phyloP scores from a whole-genome alignment of 1,140 invertebrate species.

The Colletes gigas region DNA sequence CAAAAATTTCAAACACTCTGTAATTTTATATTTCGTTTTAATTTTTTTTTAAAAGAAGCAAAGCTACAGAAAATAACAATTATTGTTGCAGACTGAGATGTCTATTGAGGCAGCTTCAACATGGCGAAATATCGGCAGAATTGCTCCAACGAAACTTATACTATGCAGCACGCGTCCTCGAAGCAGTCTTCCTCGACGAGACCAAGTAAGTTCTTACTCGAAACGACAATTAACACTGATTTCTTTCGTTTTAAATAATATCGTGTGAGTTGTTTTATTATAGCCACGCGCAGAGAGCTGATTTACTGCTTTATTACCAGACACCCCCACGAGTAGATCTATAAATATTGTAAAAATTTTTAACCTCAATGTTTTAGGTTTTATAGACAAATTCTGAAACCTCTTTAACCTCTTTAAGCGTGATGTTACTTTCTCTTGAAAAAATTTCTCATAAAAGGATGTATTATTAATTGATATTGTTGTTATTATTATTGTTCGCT shows the following conservation, averaged over 20 bases:
- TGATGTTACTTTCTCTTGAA: background rate
- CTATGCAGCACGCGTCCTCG: constrained; percentile 92
- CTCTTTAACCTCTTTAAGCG: background rate
- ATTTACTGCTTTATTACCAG: constrained; percentile 10
- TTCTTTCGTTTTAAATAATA: constrained; percentile 17
- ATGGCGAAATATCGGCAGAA: constrained; percentile 91
- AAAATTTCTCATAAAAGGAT: background rate
- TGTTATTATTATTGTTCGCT: background rate
- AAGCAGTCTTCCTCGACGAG: constrained; percentile 94
- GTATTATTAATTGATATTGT: background rate
- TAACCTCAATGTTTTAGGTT: background rate
- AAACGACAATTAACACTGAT: constrained; percentile 17
- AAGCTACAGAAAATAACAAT: background rate
- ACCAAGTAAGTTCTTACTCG: constrained; percentile 87
- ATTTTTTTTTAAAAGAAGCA: too few species aligned
- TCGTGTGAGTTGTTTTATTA: constrained; percentile 17
- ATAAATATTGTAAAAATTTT: background rate
- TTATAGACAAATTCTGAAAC: background rate
- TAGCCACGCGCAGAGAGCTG: constrained; percentile 17
- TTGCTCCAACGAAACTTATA: constrained; percentile 92
- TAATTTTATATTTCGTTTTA: too few species aligned
- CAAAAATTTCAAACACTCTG: too few species aligned
- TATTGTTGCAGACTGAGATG: constrained; percentile 88
- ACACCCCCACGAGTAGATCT: background rate
- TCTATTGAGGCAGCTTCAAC: constrained; percentile 89